Base-by-base conservation (phyloP, 2,888 invertebrate genomes). In the Dryobota labecula region DNA sequence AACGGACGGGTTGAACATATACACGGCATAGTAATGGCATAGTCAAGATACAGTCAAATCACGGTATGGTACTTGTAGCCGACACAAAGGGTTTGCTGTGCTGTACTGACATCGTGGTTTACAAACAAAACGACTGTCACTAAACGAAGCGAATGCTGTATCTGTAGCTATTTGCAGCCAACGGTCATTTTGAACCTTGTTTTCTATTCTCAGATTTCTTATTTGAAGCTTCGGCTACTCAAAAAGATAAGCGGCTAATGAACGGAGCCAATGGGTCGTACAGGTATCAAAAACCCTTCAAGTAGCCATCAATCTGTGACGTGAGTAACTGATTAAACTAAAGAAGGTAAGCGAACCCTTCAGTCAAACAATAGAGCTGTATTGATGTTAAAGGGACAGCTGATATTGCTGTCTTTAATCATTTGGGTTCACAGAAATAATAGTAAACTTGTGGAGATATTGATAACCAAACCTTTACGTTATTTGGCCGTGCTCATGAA, bases 51-150 rank as follows among this genome's bases (percentile, higher is more conserved):
- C 43, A 63, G 54, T 51, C 8, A 51, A 74, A 72, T 64, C 61
- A 54, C 66, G n/a, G 24, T 49, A 47, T 66, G 60, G 70, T 54
- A n/a, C n/a, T n/a, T n/a, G n/a, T n/a, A 54, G 56, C 51, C 18
- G 36, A 60, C 72, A 73, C 72, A 82, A 75, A 79, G 66, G 61
- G 58, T 57, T 70, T 67, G n/a, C 58, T 53, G 24, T 58, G n/a
- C 54, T 65, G 47, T 47, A 64, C 63, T 68, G 51, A 72, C 58
- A 66, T 49, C 11, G 47, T 63, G 49, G 63, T 64, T 73, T 56
- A 63, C 64, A 65, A 72, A 72, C 61, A 49, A 64, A 73, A 73
- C 54, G 51, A 68, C 49, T 60, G 68, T 64, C 41, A 57, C 54
- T 54, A 51, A 74, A 72, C 60, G 68, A 70, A 69, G 62, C 41